Conservation (phyloP, 1,140 invertebrate species). For the Coelopa frigida region DNA sequence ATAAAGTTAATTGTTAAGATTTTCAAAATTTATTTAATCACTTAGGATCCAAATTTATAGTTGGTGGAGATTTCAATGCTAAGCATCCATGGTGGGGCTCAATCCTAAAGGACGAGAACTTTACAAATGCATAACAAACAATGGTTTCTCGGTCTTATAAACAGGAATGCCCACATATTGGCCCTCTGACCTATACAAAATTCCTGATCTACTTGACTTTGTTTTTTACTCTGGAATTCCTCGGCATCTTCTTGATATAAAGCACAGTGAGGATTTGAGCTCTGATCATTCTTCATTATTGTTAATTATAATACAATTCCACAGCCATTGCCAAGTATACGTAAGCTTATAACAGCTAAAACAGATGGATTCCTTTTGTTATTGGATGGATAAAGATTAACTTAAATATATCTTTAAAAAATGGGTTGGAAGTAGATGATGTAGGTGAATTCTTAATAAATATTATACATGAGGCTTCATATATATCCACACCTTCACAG, state of each 20-base stretch:
- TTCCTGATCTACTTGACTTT: neutral
- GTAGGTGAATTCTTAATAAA: conserved; percentile 1
- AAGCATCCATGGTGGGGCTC: conserved; percentile 6
- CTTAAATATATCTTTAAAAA: neutral
- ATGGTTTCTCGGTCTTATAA: conserved; percentile 1
- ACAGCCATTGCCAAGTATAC: neutral
- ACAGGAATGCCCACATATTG: conserved; percentile 5
- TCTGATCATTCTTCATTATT: conserved; percentile 9
- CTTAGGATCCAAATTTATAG: conserved; percentile 34
- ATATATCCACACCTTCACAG: neutral
- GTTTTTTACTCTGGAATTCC: no score
- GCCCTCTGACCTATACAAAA: conserved; percentile 3
- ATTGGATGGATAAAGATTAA: neutral
- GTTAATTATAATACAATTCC: neutral
- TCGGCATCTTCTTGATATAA: conserved; percentile 9
- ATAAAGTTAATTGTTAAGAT: conserved; percentile 13
- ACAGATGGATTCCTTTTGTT: no score
- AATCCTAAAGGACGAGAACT: conserved; percentile 9
- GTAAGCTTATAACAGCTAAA: no score
- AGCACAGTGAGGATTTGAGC: neutral
- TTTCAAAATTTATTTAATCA: conserved; percentile 29
- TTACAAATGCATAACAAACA: conserved; percentile 4
- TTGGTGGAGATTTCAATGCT: conserved; percentile 41
- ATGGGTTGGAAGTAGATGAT: conserved; percentile 1
- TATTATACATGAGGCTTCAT: conserved; percentile 7